These are phyloP conservation scores for Labroides dimidiatus DNA, from an alignment of 2,797 vertebrate species.

Conservation along the genomic window DNA sequence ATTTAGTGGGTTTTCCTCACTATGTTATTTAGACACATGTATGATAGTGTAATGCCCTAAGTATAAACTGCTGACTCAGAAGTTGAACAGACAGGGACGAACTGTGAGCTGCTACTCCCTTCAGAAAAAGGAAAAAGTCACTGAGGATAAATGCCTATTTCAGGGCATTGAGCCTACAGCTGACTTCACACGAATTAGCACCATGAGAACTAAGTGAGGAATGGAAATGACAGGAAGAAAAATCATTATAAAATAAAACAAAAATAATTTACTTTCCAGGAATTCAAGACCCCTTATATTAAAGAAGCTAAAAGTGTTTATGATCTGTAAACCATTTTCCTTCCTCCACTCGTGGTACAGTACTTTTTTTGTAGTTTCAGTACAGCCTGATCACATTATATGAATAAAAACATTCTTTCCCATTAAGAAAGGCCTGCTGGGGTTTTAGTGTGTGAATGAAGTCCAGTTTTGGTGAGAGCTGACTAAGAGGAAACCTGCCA, in stretches of 20 bases:
- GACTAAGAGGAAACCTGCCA: constrained; percentile 65
- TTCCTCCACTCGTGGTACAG: constrained; percentile 46
- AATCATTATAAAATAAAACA: constrained; percentile 45
- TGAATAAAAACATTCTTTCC: constrained; percentile 63
- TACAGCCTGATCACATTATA: constrained; percentile 45
- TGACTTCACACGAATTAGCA: constrained; percentile 64
- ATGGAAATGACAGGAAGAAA: constrained; percentile 55
- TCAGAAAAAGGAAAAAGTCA: constrained; percentile 12
- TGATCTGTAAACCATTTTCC: constrained; percentile 54
- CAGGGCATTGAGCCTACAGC: constrained; percentile 35
- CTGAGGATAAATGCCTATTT: constrained; percentile 18
- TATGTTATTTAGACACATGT: constrained; percentile 57
- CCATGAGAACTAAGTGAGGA: constrained; percentile 59
- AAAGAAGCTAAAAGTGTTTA: constrained; percentile 50
- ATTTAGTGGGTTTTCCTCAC: constrained; percentile 57
- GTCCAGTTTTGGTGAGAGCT: constrained; percentile 74
- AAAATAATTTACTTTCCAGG: constrained; percentile 70
- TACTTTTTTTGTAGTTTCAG: constrained; percentile 43
- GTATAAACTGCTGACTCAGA: constrained; percentile 74
- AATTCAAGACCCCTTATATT: constrained; percentile 66
- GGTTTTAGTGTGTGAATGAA: constrained; percentile 46
- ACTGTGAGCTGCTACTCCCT: constrained; percentile 27
- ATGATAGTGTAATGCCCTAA: constrained; percentile 66
- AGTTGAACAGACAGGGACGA: constrained; percentile 34
- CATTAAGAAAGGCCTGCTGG: constrained; percentile 59